These are phyloP conservation scores for Homalodisca vitripennis DNA, from an alignment of 1,140 invertebrate genomes.

Conservation along the genomic window DNA sequence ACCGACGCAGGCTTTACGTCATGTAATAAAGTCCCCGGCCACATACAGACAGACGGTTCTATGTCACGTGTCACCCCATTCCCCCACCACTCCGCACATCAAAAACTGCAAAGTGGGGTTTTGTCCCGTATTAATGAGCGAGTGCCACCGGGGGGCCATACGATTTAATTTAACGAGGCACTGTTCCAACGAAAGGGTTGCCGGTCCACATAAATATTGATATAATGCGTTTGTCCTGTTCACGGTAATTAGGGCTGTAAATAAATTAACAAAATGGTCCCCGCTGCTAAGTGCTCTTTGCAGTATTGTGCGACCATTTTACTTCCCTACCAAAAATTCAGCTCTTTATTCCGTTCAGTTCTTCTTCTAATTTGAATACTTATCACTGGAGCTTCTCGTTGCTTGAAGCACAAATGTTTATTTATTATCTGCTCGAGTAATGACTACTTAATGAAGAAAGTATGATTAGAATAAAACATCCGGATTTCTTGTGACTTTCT, in stretches of 20 bases:
- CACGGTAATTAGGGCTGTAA: not conserved
- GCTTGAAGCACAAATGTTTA: too few relatives aligned
- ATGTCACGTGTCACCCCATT: not conserved
- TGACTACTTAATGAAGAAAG: too few relatives aligned
- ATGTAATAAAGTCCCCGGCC: not conserved
- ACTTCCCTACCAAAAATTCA: too few relatives aligned
- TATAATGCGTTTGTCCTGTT: constrained; percentile 6
- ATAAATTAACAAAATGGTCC: too few relatives aligned
- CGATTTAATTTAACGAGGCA: constrained; percentile 18
- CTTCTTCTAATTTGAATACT: too few relatives aligned
- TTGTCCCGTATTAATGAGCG: constrained; percentile 10
- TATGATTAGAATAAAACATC: too few relatives aligned
- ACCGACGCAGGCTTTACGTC: not conserved
- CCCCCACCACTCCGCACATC: not conserved
- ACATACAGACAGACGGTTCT: constrained; percentile 6
- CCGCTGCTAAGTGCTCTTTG: too few relatives aligned
- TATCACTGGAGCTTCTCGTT: too few relatives aligned
- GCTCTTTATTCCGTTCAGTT: too few relatives aligned
- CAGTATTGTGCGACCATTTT: too few relatives aligned
- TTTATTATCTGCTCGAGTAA: too few relatives aligned
- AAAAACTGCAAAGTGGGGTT: constrained; percentile 12
- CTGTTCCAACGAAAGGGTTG: not conserved
- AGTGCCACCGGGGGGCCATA: not conserved
- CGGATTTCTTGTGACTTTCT: too few relatives aligned
- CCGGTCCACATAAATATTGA: constrained; percentile 14